A percentile compares a stretch with the other conserved stretches of the same genome.
These are phyloP conservation scores for Nemotelus pantherinus DNA, from an alignment of 2,888 invertebrate species.

Conservation along the genomic window DNA sequence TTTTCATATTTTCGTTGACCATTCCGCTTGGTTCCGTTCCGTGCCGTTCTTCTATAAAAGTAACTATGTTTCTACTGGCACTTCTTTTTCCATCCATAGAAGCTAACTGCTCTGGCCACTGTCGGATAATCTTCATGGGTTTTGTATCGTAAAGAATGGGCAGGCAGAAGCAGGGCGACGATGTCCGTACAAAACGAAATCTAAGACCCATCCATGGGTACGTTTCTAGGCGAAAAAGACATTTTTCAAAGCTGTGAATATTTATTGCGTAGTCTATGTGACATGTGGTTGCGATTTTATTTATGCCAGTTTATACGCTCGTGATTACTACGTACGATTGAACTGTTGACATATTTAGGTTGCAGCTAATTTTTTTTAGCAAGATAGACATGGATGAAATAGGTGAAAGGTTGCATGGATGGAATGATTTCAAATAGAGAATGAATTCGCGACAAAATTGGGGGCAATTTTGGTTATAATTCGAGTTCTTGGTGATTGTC, in stretches of 20 bases:
- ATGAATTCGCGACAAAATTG: too few species aligned
- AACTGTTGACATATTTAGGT: constrained; percentile 34
- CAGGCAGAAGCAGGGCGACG: neutral
- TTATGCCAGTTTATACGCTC: constrained; percentile 17
- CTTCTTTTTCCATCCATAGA: neutral
- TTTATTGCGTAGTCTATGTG: constrained; percentile 33
- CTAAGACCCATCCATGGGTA: constrained; percentile 2
- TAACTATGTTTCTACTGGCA: neutral
- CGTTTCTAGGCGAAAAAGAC: constrained; percentile 17
- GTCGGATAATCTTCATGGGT: constrained; percentile 11
- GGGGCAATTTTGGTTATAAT: too few species aligned
- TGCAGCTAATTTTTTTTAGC: constrained; percentile 23
- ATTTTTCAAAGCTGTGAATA: constrained; percentile 39
- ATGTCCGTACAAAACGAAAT: constrained; percentile 13
- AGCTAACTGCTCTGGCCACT: neutral
- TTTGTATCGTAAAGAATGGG: constrained; percentile 19
- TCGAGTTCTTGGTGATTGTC: too few species aligned
- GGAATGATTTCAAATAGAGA: neutral
- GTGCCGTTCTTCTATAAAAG: neutral
- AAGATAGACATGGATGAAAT: neutral
- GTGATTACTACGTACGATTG: constrained; percentile 22
- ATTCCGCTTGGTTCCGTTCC: neutral
- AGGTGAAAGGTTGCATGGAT: neutral
- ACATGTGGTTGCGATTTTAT: constrained; percentile 38
- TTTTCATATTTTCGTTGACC: constrained; percentile 44